These are phyloP conservation scores for Taxidea taxus DNA, from an alignment of 2,113 vertebrate species.

Conservation along the genomic window DNA sequence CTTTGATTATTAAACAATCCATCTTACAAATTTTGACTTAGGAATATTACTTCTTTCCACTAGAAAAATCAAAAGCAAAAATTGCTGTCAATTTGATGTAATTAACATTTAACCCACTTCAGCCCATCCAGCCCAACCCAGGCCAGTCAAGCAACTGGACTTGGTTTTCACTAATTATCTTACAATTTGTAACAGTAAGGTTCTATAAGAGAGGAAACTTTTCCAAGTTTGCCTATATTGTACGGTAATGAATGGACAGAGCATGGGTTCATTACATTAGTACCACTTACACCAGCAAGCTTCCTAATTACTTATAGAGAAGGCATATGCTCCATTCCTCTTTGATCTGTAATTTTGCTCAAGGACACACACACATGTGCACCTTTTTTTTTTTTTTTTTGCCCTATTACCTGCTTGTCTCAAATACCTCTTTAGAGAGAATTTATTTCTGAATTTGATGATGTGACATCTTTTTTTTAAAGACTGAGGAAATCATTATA, in stretches of 20 bases:
- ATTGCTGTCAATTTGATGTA: background rate
- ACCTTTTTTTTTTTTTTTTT: background rate
- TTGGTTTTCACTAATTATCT: background rate
- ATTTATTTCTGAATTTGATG: background rate
- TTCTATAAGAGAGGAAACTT: background rate
- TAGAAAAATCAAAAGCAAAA: background rate
- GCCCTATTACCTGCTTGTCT: background rate
- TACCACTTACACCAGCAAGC: background rate
- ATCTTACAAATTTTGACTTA: background rate
- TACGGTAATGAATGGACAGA: background rate
- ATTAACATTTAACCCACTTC: background rate
- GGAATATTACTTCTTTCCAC: background rate
- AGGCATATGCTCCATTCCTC: background rate
- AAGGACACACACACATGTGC: no score
- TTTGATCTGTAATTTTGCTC: background rate
- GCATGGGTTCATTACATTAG: background rate
- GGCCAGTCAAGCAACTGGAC: background rate
- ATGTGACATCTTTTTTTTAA: background rate
- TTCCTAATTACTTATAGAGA: background rate
- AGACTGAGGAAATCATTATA: background rate
- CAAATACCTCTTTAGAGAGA: background rate
- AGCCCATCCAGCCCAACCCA: background rate
- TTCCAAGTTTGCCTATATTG: background rate
- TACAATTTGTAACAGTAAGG: background rate
- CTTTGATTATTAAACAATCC: background rate